Base-by-base conservation (phyloP, 2,113 vertebrate genomes). In the Oryzias javanicus region DNA sequence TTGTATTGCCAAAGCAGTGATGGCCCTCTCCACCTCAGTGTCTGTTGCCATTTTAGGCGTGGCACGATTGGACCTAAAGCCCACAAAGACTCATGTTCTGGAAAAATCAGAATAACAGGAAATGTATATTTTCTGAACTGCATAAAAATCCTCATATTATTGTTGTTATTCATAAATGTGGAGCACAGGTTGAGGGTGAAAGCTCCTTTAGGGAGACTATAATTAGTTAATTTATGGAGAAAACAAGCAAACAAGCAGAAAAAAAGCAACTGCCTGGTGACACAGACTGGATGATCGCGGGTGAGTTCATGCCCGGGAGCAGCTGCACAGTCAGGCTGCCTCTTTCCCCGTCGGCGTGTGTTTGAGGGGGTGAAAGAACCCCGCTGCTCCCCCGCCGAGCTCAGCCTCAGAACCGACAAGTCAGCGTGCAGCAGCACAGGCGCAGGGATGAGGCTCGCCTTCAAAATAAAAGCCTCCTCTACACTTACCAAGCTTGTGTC, bases 361-460 rank as follows among this genome's bases (percentile, higher is more conserved):
- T 73, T 60, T 69, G 78, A 58, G 70, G 35, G 73, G 80, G 86
- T 83, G 84, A 91, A 88, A 60, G 80, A 83, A 74, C 59, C 82
- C 40, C 74, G 72, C 79, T 72, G 86, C 89, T 85, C 87, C 86
- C 90, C 90, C 70, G 82, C 82, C 50, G 90, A 79, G 90, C 75
- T 35, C 74, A 84, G 88, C 82, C 67, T 84, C 84, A 79, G 80
- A 85, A 54, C 48, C 85, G 70, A 70, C 76, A 85, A 88, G 86
- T 10, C 50, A 51, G 22, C 14, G 40, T 4, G 18, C 61, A 35
- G 18, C 52, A 2, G 1, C 42, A 24, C 10, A 56, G 6, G 1
- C 6, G 17, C 29, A 3, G 6, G 41, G 16, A 2, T 10, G n/a
- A n/a, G n/a, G 4, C 0, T 0, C 1, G 47, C 69, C 64, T 87